Conservation (phyloP, 2,888 invertebrate species). For the Acheta domesticus region DNA sequence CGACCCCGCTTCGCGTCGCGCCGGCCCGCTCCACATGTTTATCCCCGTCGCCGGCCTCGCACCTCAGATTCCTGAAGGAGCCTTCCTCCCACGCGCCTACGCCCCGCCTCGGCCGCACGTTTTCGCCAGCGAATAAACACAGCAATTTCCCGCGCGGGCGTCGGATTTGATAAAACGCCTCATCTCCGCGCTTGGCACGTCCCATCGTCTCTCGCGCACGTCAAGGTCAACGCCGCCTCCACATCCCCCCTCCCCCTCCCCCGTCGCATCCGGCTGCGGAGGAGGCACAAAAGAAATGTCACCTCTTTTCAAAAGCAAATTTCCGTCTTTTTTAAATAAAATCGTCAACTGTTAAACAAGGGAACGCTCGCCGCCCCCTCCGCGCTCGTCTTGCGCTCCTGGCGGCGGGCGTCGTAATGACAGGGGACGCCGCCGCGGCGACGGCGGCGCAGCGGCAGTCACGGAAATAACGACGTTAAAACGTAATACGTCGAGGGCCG, state of each 20-base stretch:
- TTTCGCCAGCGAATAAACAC: background rate
- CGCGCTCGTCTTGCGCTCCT: background rate
- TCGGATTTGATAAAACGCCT: background rate
- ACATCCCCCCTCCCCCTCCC: background rate
- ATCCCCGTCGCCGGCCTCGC: background rate
- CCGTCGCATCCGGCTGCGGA: background rate
- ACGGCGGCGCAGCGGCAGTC: background rate
- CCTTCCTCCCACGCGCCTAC: background rate
- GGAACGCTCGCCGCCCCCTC: background rate
- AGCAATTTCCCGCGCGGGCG: background rate
- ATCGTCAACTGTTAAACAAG: background rate
- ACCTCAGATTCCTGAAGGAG: background rate
- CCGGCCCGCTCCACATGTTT: background rate
- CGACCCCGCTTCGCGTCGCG: background rate
- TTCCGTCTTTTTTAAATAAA: background rate
- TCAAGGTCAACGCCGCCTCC: background rate
- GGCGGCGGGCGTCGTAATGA: slow-evolving; percentile 5
- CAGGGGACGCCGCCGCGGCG: background rate
- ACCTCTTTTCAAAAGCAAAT: too few relatives aligned
- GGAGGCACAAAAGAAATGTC: background rate
- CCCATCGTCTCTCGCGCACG: background rate
- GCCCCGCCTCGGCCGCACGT: background rate
- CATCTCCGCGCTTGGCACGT: background rate
- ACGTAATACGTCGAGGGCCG: background rate
- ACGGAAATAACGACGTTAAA: slow-evolving; percentile 6